Percentiles rank a stretch among this genome's conserved stretches.
phyloP scores from a whole-genome alignment of 92 coral and sea anemone genomes.

The Palythoa heliodiscus region DNA sequence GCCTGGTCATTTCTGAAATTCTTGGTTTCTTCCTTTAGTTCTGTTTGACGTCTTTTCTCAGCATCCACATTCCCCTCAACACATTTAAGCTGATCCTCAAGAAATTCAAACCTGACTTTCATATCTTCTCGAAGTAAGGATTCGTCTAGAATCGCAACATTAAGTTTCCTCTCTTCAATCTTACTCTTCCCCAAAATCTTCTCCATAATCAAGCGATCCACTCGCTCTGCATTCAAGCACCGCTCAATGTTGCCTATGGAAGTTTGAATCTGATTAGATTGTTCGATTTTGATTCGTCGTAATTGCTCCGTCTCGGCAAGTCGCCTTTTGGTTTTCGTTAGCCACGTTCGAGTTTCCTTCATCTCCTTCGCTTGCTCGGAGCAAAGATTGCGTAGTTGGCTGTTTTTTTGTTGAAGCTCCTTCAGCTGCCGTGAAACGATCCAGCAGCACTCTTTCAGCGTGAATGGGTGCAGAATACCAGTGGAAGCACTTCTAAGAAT shows the following conservation, averaged over 20 bases:
- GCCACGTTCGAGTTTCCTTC: background rate
- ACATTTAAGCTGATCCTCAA: background rate
- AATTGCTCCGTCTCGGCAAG: background rate
- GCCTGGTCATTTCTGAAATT: background rate
- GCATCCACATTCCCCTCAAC: background rate
- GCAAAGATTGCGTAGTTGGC: background rate
- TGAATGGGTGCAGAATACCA: background rate
- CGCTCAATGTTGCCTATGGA: background rate
- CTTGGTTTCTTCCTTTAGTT: background rate
- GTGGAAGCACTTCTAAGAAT: background rate
- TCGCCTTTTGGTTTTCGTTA: background rate
- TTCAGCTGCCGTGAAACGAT: constrained; percentile 3
- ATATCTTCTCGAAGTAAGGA: background rate
- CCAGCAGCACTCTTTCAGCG: background rate
- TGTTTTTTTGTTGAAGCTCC: background rate
- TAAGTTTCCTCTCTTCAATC: background rate
- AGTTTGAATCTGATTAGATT: background rate
- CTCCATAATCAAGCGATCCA: background rate
- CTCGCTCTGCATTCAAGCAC: background rate
- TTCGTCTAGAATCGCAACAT: background rate
- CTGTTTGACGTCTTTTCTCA: background rate
- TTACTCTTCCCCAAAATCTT: background rate
- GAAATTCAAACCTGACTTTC: background rate
- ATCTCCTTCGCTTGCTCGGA: background rate
- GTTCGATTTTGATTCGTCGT: background rate